phyloP scores from a whole-genome alignment of 2,888 invertebrate species.

The Drosophila rellima region DNA sequence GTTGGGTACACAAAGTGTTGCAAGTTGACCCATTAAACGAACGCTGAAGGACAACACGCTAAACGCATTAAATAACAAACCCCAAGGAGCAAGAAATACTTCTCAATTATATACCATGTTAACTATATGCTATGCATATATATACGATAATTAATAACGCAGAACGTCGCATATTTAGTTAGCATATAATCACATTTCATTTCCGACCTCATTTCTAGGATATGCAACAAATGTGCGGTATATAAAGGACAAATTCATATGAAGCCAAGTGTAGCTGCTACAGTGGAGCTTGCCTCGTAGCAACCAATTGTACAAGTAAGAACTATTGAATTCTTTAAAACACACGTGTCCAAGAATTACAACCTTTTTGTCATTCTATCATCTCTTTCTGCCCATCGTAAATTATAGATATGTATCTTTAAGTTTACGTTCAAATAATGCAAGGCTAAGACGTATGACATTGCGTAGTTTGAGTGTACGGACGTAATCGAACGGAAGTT shows the following conservation, averaged over 20 bases:
- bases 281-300: not conserved
- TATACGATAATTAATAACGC: not conserved
- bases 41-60: conserved; percentile 16
- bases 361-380: too few species aligned
- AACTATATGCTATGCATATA: not conserved
- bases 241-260: not conserved
- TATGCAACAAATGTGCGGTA: conserved; percentile 6
- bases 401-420: not conserved
- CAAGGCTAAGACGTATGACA: not conserved
- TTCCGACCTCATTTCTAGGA: conserved; percentile 1
- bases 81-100: conserved; percentile 6
- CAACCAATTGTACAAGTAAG: not conserved
- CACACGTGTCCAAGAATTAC: too few species aligned
- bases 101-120: not conserved
- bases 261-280: not conserved
- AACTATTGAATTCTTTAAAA: not conserved
- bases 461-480: conserved; percentile 1
- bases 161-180: not conserved
- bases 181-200: conserved; percentile 6
- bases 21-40: conserved; percentile 34
- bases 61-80: conserved; percentile 19
- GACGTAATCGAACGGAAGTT: not conserved
- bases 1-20: conserved; percentile 8
- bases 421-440: not conserved
- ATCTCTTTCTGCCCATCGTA: too few species aligned